phyloP scores from a whole-genome alignment of 2,113 vertebrate genomes.

The Vidua macroura region DNA sequence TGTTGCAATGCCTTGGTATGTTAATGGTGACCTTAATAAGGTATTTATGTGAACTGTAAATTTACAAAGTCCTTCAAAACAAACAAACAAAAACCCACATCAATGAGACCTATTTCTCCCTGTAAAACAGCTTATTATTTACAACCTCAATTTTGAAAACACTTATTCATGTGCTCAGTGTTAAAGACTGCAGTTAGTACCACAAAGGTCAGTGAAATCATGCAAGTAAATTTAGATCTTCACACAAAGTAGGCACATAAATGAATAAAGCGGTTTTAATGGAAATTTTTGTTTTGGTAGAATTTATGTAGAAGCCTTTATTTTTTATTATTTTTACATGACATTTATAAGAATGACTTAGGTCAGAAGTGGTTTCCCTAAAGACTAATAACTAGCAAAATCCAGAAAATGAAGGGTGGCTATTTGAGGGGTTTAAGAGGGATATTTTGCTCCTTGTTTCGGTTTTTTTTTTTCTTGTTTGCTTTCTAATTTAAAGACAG shows the following conservation, averaged over 20 bases:
- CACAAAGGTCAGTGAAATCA: slow-evolving; percentile 28
- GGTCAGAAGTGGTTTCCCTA: background rate
- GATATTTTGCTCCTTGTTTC: background rate
- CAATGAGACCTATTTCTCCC: background rate
- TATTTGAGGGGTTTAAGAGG: background rate
- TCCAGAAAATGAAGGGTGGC: background rate
- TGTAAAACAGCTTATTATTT: slow-evolving; percentile 29
- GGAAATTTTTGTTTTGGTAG: background rate
- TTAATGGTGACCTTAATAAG: background rate
- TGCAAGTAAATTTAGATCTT: background rate
- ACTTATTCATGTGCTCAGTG: background rate
- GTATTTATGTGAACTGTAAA: slow-evolving; percentile 39
- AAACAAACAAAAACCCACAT: slow-evolving; percentile 51
- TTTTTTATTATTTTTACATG: background rate
- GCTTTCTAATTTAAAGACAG: background rate
- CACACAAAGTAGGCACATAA: background rate
- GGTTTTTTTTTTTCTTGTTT: background rate
- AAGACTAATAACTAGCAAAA: background rate
- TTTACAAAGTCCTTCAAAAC: slow-evolving; percentile 48
- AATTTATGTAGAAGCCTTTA: background rate
- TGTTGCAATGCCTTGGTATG: slow-evolving; percentile 30
- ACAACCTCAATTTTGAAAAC: slow-evolving; percentile 25
- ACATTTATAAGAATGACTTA: background rate
- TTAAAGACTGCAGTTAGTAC: slow-evolving; percentile 2
- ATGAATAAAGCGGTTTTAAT: background rate